Base-by-base conservation (phyloP, 1,140 invertebrate genomes). In the Adelges cooleyi region DNA sequence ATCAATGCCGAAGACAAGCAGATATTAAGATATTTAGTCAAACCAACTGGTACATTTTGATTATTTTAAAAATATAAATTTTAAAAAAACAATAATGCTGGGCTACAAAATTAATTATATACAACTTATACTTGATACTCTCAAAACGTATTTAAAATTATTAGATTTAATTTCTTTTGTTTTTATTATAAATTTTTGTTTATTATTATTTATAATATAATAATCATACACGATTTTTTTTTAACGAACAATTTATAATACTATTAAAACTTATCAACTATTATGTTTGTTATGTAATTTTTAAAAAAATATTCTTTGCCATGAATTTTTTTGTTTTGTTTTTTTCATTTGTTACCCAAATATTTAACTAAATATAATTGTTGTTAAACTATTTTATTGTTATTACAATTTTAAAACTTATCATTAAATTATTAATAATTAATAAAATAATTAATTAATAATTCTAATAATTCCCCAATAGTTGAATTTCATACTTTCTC, bases 321-420 rank as follows among this genome's bases (percentile, higher is more conserved):
- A 62, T 62, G 44, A 8, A 62, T 33, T 62, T 46, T 62, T 59
- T 44, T 17, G 40, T 44, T 46, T 62, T 17, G 38, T 56, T 56
- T 42, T 44, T 62, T 53, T 59, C 25, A 46, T 62, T 62, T 62
- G 56, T 62, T 62, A 62, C 46, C 56, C 44, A 62, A 62, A 44
- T 62, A 62, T 62, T 62, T 46, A 62, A 62, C 46, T 62, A 48
- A 62, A 18, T 62, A 48, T 62, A 62, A 62, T 62, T 62, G 42
- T 62, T 62, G 56, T 62, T 62, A 48, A 48, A 22, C 18, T 48
- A 62, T 44, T 42, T 52, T 52, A 62, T 62, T 62, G 25, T 62
- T 59, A 59, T 59, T 46, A 46, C 54, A 17, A 23, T 46, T 59
- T 29, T 18, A 62, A 56, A 44, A 27, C 56, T 8, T 62, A 62